Evolutionary conservation across 2,113 vertebrate genomes (phyloP).

Genomic region (Elephantulus edwardii): DNA sequence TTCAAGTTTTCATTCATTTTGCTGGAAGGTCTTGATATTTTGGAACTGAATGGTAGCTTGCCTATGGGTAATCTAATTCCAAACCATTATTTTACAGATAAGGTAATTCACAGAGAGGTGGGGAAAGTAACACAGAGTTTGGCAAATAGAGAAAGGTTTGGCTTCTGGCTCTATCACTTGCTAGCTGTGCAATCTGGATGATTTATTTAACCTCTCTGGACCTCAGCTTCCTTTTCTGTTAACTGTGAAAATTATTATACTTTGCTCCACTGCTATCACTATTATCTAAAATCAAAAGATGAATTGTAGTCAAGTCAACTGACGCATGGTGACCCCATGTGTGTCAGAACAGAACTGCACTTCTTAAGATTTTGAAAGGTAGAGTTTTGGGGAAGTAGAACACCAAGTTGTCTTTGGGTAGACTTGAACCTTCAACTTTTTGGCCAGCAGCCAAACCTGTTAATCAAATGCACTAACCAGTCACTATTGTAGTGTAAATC

Average conservation of each 20-base stretch:
- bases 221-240: background rate
- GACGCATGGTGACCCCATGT: too few relatives aligned
- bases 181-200: too few relatives aligned
- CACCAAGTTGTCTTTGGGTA: too few relatives aligned
- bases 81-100: background rate
- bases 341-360: too few relatives aligned
- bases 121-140: background rate
- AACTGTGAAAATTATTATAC: background rate
- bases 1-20: background rate
- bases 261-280: background rate
- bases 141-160: background rate
- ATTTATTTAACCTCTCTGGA: too few relatives aligned
- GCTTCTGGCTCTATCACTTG: background rate
- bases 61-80: background rate
- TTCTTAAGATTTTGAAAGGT: too few relatives aligned
- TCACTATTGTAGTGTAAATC: background rate
- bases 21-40: background rate
- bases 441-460: too few relatives aligned
- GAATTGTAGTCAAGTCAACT: too few relatives aligned
- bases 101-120: slow-evolving; percentile 18
- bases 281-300: too few relatives aligned
- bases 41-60: background rate
- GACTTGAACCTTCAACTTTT: too few relatives aligned
- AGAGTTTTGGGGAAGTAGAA: too few relatives aligned
- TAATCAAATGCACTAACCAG: too few relatives aligned